Evolutionary conservation across 2,113 vertebrate species (phyloP).

Genomic region (Neotoma lepida): DNA sequence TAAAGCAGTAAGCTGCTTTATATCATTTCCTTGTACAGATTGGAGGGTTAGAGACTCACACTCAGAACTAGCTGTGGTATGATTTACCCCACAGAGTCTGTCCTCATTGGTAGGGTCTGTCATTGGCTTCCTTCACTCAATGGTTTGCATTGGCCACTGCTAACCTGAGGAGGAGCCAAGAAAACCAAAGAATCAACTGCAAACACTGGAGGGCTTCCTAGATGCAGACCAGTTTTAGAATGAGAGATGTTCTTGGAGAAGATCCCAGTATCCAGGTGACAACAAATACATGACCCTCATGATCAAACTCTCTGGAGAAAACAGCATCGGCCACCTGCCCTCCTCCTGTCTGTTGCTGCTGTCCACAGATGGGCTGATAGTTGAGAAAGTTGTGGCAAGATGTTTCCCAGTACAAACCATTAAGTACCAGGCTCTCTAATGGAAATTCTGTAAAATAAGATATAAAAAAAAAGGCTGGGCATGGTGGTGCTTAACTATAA

Average conservation of each 20-base stretch:
- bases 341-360: background rate
- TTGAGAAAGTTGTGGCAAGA: background rate
- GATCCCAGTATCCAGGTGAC: background rate
- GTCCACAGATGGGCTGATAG: background rate
- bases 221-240: background rate
- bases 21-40: background rate
- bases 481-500: background rate
- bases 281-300: accelerated
- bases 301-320: background rate
- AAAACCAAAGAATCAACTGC: background rate
- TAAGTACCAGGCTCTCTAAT: background rate
- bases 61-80: background rate
- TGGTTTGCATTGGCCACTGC: background rate
- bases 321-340: background rate
- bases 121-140: background rate
- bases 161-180: background rate
- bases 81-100: background rate
- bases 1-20: accelerated
- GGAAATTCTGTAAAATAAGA: background rate
- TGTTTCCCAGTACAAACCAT: background rate
- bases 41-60: accelerated
- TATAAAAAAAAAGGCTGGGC: background rate
- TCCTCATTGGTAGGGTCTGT: background rate
- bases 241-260: background rate
- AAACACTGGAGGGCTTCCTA: background rate